phyloP scores from a whole-genome alignment of 2,888 invertebrate species.

The Cylindroiulus punctatus region DNA sequence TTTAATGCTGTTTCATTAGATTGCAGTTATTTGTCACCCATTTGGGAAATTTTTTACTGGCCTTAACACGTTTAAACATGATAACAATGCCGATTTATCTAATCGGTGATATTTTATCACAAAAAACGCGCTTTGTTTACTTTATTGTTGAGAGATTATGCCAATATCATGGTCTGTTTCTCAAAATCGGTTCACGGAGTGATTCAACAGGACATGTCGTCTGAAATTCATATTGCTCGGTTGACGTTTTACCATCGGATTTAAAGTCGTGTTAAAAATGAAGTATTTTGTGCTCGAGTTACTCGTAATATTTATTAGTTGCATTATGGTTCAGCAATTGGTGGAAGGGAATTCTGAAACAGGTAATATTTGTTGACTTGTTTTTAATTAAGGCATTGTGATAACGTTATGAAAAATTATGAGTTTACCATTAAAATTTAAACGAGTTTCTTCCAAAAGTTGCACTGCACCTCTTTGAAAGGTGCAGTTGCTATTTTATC shows the following conservation, averaged over 20 bases:
- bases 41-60: neutral
- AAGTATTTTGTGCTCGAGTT: neutral
- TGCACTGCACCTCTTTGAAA: no score
- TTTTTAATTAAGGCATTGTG: neutral
- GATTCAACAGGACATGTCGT: conserved; percentile 27
- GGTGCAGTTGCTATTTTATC: no score
- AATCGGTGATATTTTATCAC: neutral
- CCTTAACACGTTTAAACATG: neutral
- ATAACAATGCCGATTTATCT: neutral
- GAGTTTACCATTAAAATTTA: no score
- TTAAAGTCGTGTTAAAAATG: neutral
- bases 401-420: no score
- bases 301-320: neutral
- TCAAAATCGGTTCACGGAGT: neutral
- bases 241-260: neutral
- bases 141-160: conserved; percentile 11
- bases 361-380: neutral
- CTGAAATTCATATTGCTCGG: neutral
- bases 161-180: neutral
- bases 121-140: neutral
- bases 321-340: neutral
- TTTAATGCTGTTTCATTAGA: neutral
- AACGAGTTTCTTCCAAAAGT: no score
- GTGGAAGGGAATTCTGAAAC: neutral
- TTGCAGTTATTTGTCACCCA: neutral